Base-by-base conservation (phyloP, 2,888 invertebrate genomes). In the Petrolisthes cinctipes region DNA sequence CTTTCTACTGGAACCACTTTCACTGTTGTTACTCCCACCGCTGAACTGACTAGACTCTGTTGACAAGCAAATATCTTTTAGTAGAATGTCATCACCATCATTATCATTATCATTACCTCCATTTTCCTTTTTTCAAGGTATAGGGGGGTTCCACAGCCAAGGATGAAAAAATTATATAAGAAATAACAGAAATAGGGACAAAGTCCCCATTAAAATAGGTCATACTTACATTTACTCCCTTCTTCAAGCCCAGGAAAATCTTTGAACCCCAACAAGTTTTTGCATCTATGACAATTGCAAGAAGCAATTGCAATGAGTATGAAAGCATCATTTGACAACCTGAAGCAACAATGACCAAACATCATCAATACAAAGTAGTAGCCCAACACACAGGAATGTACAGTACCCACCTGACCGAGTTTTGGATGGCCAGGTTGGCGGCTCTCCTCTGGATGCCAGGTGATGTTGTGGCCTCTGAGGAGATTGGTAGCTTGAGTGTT, bases 31-130 rank as follows among this genome's bases (percentile, higher is more conserved):
- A 11, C 75, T 51, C 56, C 86, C 86, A 66, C 87, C 79, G 20
- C 80, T 83, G 75, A 79, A 87, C 66, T 87, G 87, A 87, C 87
- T 87, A 87, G 87, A 87, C 68, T 87, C 87, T 87, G 79, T 66
- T 23, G 76, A n/a, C 57, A 75, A 11, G 2, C 53, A 76, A 75
- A 23, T 7, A 7, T 73, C 20, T 14, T 14, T 51, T 23, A 54
- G 37, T 4, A 79, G 11, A 79, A 78, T n/a, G 66, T 37, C 20
- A 66, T 17, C 11, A 56, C n/a, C 9, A 61, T 11, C 17, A 84
- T 14, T 61, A 61, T 75, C 54, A 9, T 71, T 20, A 73, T 4
- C 37, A 37, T 0, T 37, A 37, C 37, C 37, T 37, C 37, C 37
- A 37, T 37, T 37, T 37, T 37, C 37, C 37, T 37, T 37, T 37